A percentile compares a stretch with the other conserved stretches of the same genome.
phyloP scores from a whole-genome alignment of 2,888 invertebrate species.

The Epinotia brunnichana region DNA sequence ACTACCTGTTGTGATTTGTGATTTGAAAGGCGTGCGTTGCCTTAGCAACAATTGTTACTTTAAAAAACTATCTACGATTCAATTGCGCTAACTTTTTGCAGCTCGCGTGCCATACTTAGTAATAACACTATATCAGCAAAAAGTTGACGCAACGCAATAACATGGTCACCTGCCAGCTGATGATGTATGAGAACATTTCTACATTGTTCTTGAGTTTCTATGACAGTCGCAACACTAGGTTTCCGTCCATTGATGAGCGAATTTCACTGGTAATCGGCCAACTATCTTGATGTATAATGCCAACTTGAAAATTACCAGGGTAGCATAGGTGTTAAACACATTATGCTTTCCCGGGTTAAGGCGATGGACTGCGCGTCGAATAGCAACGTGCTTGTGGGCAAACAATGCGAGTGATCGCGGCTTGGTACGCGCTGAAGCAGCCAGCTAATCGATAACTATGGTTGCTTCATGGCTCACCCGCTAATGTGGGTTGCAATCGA shows the following conservation, averaged over 20 bases:
- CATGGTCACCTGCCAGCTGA: constrained; percentile 78
- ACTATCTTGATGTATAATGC: neutral
- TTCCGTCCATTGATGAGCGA: constrained; percentile 50
- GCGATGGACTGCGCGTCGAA: constrained; percentile 71
- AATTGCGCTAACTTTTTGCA: constrained; percentile 37
- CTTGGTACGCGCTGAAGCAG: constrained; percentile 67
- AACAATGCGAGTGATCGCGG: constrained; percentile 81
- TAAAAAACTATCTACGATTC: constrained; percentile 56
- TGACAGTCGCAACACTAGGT: constrained; percentile 50
- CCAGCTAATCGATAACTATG: constrained; percentile 69
- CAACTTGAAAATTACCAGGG: constrained; percentile 41
- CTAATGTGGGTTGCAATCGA: constrained; percentile 55
- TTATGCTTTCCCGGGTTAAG: constrained; percentile 68
- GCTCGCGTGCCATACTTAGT: constrained; percentile 5
- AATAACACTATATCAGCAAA: constrained; percentile 22
- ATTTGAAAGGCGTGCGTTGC: constrained; percentile 64
- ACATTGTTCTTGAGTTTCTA: constrained; percentile 64
- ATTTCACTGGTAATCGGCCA: constrained; percentile 38
- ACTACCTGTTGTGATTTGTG: constrained; percentile 42
- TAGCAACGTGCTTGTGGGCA: constrained; percentile 76
- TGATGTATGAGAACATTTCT: constrained; percentile 79
- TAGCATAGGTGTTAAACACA: constrained; percentile 63
- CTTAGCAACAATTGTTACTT: constrained; percentile 67
- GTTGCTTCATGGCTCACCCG: constrained; percentile 57
- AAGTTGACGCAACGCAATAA: constrained; percentile 27